Evolutionary conservation across 2,113 vertebrate genomes (phyloP).

Genomic region (Acanthisitta chloris): DNA sequence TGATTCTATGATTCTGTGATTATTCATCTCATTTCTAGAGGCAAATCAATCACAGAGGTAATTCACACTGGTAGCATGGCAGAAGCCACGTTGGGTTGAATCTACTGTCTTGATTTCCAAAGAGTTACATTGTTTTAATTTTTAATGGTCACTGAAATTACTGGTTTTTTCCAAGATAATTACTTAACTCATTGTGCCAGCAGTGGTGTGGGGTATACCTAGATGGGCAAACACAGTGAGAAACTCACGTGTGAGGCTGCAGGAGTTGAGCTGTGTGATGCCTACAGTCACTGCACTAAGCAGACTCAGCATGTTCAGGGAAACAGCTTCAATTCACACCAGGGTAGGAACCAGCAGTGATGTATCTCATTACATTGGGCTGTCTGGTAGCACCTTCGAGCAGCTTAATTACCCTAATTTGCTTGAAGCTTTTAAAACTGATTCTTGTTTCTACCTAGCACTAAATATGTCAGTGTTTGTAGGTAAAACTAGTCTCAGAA

Average conservation of each 20-base stretch:
- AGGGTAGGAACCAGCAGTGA: background rate
- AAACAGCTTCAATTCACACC: background rate
- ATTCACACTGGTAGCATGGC: background rate
- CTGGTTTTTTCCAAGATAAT: background rate
- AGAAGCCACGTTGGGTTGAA: background rate
- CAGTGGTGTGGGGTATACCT: background rate
- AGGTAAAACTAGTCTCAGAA: background rate
- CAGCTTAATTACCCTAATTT: background rate
- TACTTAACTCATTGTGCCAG: background rate
- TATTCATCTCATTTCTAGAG: background rate
- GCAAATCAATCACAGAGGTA: background rate
- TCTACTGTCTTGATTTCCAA: background rate
- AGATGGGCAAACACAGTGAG: background rate
- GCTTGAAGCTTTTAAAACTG: background rate
- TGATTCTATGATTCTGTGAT: too few relatives aligned
- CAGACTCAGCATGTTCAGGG: background rate
- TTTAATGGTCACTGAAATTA: background rate
- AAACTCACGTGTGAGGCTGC: accelerated
- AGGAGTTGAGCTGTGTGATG: background rate
- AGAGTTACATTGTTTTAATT: background rate
- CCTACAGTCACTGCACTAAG: background rate
- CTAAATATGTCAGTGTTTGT: background rate
- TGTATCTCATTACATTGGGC: background rate
- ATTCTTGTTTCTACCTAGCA: background rate
- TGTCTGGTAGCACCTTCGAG: background rate